Evolutionary conservation across 2,888 invertebrate genomes (phyloP), one percentile per base, ranked within the genome.

Genomic region (Leptinotarsa peninsularis): DNA sequence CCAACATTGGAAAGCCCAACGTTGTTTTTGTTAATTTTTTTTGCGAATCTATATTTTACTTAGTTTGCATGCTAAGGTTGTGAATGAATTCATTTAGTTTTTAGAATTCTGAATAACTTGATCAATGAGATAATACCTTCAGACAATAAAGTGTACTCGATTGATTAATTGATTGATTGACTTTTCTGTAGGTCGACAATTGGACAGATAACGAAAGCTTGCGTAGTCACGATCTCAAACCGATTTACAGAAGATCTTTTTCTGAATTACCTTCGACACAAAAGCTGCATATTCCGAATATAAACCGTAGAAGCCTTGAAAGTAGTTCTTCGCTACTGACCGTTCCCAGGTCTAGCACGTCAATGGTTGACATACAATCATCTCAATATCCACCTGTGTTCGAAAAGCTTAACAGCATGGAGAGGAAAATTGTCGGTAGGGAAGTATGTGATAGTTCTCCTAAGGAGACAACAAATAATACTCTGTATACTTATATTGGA

Each of bases 201-300:
- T 88, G 88, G 88, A 86, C 88, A n/a, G 88, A 89, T 78, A 88
- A 88, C 79, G 87, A 87, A 81, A 87, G 87, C 33, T 79, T 87
- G 23, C 82, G 86, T 4, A 87, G 85, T 74, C 82, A 87, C 10
- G 83, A 81, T 52, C 86, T 85, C 67, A 89, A 89, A 82, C 89
- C 89, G n/a, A 84, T 86, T 56, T 90, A 90, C 81, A 85, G 90
- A 66, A 84, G 90, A 76, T 90, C 90, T 23, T 88, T 89, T 77
- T 90, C 90, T 4, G 90, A 90, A 84, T 83, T 89, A 52, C 85
- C 88, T 50, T 82, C 84, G 69, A 82, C 86, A 49, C 85, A 85
- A 73, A 87, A 86, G 78, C 77, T 82, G 76, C 81, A 83, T 80
- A 81, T 81, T 75, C 84, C 83, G 56, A 87, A 85, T 79, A 82